Conservation (phyloP, 2,113 vertebrate genomes). For the Apodemus sylvaticus region DNA sequence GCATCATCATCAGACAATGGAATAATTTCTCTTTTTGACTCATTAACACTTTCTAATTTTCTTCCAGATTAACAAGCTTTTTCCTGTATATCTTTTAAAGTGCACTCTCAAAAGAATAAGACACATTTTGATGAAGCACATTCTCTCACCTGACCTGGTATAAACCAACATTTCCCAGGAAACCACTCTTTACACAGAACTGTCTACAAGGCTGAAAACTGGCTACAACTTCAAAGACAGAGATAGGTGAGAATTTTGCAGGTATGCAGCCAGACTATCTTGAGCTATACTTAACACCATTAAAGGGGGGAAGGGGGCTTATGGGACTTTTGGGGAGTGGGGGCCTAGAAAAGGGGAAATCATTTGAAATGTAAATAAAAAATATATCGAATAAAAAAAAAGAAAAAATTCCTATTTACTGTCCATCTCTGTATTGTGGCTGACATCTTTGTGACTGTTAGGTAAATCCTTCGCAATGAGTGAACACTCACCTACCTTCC, state of each 20-base stretch:
- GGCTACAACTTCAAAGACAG: not conserved
- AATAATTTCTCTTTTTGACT: not conserved
- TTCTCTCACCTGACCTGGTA: not conserved
- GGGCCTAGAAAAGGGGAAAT: too few relatives aligned
- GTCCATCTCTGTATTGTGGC: too few relatives aligned
- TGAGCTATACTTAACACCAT: too few relatives aligned
- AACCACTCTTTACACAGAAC: not conserved
- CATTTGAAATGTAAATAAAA: too few relatives aligned
- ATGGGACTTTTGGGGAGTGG: too few relatives aligned
- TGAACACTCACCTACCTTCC: not conserved
- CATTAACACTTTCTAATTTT: constrained; percentile 6
- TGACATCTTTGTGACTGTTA: not conserved
- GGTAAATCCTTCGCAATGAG: not conserved
- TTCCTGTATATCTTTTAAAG: not conserved
- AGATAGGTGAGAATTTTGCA: not conserved
- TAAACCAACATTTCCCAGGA: not conserved
- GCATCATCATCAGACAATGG: not conserved
- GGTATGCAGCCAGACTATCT: not conserved
- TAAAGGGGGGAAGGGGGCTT: too few relatives aligned
- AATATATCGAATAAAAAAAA: too few relatives aligned
- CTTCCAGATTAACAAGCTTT: not conserved
- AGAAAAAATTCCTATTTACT: not conserved
- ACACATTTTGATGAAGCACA: not conserved
- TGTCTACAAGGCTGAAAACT: not conserved
- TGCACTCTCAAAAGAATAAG: not conserved